phyloP scores from a whole-genome alignment of 1,140 invertebrate genomes.

The Dendrolimus kikuchii region DNA sequence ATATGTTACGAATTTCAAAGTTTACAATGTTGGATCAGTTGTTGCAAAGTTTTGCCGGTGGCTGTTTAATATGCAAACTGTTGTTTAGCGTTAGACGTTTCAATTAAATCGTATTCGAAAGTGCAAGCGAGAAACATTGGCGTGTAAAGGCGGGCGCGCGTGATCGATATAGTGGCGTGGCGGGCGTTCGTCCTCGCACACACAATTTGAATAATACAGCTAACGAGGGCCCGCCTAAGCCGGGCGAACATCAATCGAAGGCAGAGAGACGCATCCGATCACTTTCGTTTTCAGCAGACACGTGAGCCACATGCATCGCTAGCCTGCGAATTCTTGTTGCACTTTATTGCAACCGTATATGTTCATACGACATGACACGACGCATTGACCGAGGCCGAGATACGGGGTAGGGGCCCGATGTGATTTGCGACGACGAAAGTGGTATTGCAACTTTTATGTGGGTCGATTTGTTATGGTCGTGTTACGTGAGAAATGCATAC shows the following conservation, averaged over 20 bases:
- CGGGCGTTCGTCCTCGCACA: conserved; percentile 21
- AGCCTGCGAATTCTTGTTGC: conserved; percentile 60
- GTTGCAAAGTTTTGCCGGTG: background rate
- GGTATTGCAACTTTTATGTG: conserved; percentile 67
- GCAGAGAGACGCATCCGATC: conserved; percentile 59
- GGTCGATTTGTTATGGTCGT: conserved; percentile 61
- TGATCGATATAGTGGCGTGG: conserved; percentile 33
- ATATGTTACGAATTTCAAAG: background rate
- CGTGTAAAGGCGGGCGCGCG: conserved; percentile 20
- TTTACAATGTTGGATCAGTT: background rate
- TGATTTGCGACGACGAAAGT: conserved; percentile 70
- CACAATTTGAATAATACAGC: conserved; percentile 63
- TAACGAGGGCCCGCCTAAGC: conserved; percentile 55
- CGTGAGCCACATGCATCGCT: conserved; percentile 57
- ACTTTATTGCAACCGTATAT: conserved; percentile 64
- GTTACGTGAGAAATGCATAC: conserved; percentile 36
- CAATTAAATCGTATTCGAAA: conserved; percentile 50
- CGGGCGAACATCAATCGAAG: conserved; percentile 54
- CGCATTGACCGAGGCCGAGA: conserved; percentile 68
- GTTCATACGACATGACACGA: conserved; percentile 61
- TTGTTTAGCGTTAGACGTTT: conserved; percentile 9
- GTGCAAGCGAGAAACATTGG: conserved; percentile 45
- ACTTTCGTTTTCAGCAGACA: conserved; percentile 63
- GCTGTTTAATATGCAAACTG: conserved; percentile 7
- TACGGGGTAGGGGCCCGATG: conserved; percentile 32